These are phyloP conservation scores for Drosophila peninsularis DNA, from an alignment of 2,888 invertebrate species.

Conservation along the genomic window DNA sequence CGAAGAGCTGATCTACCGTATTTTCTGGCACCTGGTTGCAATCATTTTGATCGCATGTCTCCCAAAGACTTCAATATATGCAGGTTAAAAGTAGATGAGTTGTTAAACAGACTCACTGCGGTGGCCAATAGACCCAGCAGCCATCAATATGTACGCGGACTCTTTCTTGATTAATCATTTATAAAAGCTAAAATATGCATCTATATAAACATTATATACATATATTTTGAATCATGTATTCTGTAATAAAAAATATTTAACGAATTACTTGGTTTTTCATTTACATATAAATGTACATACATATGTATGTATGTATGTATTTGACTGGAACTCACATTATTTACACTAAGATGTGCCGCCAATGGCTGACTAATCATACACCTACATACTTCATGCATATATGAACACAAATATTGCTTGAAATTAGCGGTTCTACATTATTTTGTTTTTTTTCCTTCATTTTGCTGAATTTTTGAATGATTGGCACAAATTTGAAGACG, in stretches of 20 bases:
- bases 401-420: too few species aligned
- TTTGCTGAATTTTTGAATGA: too few species aligned
- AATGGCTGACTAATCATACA: too few species aligned
- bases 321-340: too few species aligned
- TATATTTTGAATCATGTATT: background rate
- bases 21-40: slow-evolving; percentile 25
- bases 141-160: background rate
- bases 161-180: background rate
- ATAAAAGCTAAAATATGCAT: background rate
- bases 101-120: background rate
- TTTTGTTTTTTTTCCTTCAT: too few species aligned
- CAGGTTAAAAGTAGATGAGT: background rate
- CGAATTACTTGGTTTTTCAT: too few species aligned
- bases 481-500: too few species aligned
- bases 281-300: too few species aligned
- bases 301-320: too few species aligned
- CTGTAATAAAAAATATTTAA: background rate
- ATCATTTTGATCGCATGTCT: slow-evolving; percentile 29
- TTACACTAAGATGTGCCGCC: too few species aligned
- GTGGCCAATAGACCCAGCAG: background rate
- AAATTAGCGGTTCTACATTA: too few species aligned
- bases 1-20: slow-evolving; percentile 10
- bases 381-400: too few species aligned
- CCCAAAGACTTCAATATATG: background rate
- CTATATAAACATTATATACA: background rate